A percentile compares a stretch with the other conserved stretches of the same genome.
Evolutionary conservation across 2,113 vertebrate species (phyloP).

Genomic region (Steatornis caripensis): DNA sequence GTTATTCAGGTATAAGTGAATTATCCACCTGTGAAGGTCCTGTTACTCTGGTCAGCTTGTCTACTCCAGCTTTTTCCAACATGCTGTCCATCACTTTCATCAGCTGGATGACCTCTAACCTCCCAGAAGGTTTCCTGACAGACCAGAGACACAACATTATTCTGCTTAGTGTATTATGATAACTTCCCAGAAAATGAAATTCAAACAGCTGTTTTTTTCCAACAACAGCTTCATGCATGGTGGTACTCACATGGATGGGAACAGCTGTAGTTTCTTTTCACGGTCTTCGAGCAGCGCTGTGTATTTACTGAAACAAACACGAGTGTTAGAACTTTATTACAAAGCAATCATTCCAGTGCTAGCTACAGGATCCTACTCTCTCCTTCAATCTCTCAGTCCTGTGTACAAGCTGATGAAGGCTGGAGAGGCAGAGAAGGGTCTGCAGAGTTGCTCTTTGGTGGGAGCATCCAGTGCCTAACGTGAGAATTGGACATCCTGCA

Average conservation of each 20-base stretch:
- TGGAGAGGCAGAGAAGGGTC: not conserved
- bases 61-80: slow-evolving; percentile 81
- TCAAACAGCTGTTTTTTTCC: not conserved
- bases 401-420: not conserved
- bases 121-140: slow-evolving; percentile 82
- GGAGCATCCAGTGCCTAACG: not conserved
- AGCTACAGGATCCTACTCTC: not conserved
- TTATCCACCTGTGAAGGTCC: slow-evolving; percentile 79
- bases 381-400: not conserved
- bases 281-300: slow-evolving; percentile 85
- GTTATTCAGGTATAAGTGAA: not conserved
- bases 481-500: not conserved
- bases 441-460: not conserved
- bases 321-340: not conserved
- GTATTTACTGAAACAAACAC: slow-evolving; percentile 77
- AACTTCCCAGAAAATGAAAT: not conserved
- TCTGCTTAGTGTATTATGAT: not conserved
- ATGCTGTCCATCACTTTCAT: slow-evolving; percentile 85
- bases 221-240: not conserved
- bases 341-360: not conserved
- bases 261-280: slow-evolving; percentile 77
- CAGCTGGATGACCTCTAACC: slow-evolving; percentile 82
- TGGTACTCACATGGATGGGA: slow-evolving; percentile 84
- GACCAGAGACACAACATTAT: not conserved
- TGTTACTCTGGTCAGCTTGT: slow-evolving; percentile 67